These are phyloP conservation scores for Poeciliopsis occidentalis DNA, from an alignment of 2,113 vertebrate species.

Conservation along the genomic window DNA sequence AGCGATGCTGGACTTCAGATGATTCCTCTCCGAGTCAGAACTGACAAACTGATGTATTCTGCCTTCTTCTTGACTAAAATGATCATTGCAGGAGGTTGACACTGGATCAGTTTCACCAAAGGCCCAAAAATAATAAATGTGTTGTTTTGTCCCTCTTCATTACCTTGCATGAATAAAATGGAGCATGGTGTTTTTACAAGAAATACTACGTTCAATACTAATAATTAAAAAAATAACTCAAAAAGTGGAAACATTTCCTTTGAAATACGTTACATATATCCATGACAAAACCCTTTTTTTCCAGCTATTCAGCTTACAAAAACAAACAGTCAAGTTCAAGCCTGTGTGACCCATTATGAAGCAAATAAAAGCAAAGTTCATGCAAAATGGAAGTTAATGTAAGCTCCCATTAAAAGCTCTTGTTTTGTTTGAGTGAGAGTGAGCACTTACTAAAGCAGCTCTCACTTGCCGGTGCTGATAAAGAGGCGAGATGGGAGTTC, in stretches of 20 bases:
- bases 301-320: slow-evolving; percentile 48
- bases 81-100: slow-evolving; percentile 1
- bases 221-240: slow-evolving; percentile 3
- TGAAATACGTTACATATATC: slow-evolving; percentile 38
- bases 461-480: slow-evolving; percentile 45
- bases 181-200: slow-evolving; percentile 33
- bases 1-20: slow-evolving; percentile 35
- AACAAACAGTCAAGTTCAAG: slow-evolving; percentile 51
- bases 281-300: slow-evolving; percentile 51
- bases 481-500: slow-evolving; percentile 48
- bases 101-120: slow-evolving; percentile 11
- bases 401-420: slow-evolving; percentile 57
- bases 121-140: slow-evolving; percentile 5
- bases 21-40: neutral
- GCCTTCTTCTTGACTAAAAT: slow-evolving; percentile 20
- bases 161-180: slow-evolving; percentile 26
- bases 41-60: slow-evolving; percentile 67
- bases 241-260: slow-evolving; percentile 30
- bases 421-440: slow-evolving; percentile 38
- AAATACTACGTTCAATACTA: slow-evolving; percentile 6
- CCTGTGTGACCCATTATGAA: slow-evolving; percentile 32
- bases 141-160: slow-evolving; percentile 41
- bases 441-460: slow-evolving; percentile 58
- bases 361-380: slow-evolving; percentile 56
- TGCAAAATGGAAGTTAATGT: slow-evolving; percentile 56